These are phyloP conservation scores for Brachystomella parvula DNA, from an alignment of 1,140 invertebrate genomes.

Conservation along the genomic window DNA sequence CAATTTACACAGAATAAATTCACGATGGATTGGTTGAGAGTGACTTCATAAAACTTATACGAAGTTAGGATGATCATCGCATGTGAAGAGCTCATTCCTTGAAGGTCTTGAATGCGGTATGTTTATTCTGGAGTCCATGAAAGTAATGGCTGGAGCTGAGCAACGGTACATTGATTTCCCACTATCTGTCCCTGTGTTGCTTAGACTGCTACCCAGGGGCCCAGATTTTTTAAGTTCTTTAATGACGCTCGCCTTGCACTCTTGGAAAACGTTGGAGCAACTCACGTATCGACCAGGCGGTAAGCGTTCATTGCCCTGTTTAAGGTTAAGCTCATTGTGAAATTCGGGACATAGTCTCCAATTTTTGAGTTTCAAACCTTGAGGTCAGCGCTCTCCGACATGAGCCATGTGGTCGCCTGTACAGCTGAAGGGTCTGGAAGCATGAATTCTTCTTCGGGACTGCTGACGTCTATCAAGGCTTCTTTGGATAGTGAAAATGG, in stretches of 20 bases:
- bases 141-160: conserved; percentile 30
- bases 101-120: neutral
- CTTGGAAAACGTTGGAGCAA: conserved; percentile 29
- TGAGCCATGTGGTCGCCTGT: conserved; percentile 32
- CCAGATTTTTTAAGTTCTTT: conserved; percentile 28
- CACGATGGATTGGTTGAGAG: no score
- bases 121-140: conserved; percentile 18
- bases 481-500: neutral
- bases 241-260: conserved; percentile 29
- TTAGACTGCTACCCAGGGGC: neutral
- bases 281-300: conserved; percentile 24
- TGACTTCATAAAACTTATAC: neutral
- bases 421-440: neutral
- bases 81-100: neutral
- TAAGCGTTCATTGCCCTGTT: conserved; percentile 15
- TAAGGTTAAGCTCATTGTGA: neutral
- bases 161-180: conserved; percentile 17
- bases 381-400: conserved; percentile 22
- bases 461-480: neutral
- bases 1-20: no score
- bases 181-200: neutral
- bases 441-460: neutral
- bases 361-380: neutral
- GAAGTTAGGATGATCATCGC: conserved; percentile 1
- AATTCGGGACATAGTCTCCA: neutral